A percentile compares a stretch with the other conserved stretches of the same genome.
Conservation (phyloP, 2,888 invertebrate genomes). For the Girardia tigrina region DNA sequence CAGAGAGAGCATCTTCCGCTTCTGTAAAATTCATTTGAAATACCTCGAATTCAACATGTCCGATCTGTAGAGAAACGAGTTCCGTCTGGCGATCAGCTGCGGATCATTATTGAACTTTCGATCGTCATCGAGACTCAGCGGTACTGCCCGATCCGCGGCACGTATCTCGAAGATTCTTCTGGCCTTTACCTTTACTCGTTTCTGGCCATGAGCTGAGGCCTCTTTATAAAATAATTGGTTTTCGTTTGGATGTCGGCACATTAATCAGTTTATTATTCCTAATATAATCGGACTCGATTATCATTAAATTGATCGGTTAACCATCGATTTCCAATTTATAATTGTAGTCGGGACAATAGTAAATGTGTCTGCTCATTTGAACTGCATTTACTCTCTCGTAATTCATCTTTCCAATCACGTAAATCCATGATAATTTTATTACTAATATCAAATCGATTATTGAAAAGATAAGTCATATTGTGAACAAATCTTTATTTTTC, state of each 20-base stretch:
- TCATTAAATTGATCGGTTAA: neutral
- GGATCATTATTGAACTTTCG: neutral
- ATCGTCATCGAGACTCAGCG: neutral
- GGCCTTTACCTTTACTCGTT: neutral
- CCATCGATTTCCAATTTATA: neutral
- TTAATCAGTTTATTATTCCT: neutral
- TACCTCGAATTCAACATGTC: neutral
- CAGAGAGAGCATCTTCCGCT: too few relatives aligned
- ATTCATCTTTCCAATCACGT: too few relatives aligned
- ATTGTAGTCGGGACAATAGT: neutral
- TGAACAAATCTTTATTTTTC: too few relatives aligned
- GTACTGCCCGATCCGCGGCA: neutral
- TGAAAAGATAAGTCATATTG: too few relatives aligned
- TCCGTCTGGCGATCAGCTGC: neutral
- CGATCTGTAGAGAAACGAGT: neutral
- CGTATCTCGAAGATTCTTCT: conserved; percentile 4
- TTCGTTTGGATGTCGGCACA: neutral
- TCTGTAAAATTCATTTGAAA: too few relatives aligned
- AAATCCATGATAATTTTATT: too few relatives aligned
- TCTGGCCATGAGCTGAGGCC: neutral
- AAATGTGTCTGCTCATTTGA: conserved; percentile 19
- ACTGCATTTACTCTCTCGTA: too few relatives aligned
- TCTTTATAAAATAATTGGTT: conserved; percentile 1
- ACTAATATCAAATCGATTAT: too few relatives aligned
- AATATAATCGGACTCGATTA: neutral